Evolutionary conservation across 2,113 vertebrate genomes (phyloP), one percentile per base, ranked within the genome.

Genomic region (Puntigrus tetrazona): DNA sequence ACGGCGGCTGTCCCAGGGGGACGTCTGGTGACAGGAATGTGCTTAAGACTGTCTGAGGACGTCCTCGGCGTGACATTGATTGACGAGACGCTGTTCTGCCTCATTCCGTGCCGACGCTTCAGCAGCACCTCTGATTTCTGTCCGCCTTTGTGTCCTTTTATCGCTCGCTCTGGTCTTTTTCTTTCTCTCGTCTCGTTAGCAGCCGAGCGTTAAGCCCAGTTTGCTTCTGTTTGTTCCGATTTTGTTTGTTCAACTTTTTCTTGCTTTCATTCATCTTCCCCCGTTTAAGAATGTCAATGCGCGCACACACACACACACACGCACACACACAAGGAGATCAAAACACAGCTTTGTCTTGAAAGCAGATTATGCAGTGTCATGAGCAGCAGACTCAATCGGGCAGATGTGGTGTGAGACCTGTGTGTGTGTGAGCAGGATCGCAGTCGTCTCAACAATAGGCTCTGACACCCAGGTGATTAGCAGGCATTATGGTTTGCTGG

Each of bases 401-500:
- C 78, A 78, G 74, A 52, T 87, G 86, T 84, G 69, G 82, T 82
- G 74, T 82, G 69, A 14, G 43, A 69, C 18, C 31, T 61, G 59
- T 61, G n/a, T 55, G 45, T 59, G 81, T 69, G 13, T 78, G 27
- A 69, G 69, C 70, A 85, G 72, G 11, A 31, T 57, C 36, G 36
- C 55, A 55, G 84, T 83, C 67, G 27, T 88, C 73, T 87, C 74
- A 87, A 82, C 88, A 87, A 89, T 90, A 86, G 81, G 83, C 81
- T 55, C 45, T 89, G 90, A 89, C 90, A 90, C 85, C 43, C 81
- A 86, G 84, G 87, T 90, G 90, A 90, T 89, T 90, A 89, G 88
- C 86, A 89, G 78, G 87, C 85, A 86, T 90, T 89, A 86, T 75
- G 74, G 83, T 52, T 83, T 78, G 86, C 78, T 78, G 82, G 85